Evolutionary conservation across 2,888 invertebrate genomes (phyloP).

Genomic region (Clanis bilineata): DNA sequence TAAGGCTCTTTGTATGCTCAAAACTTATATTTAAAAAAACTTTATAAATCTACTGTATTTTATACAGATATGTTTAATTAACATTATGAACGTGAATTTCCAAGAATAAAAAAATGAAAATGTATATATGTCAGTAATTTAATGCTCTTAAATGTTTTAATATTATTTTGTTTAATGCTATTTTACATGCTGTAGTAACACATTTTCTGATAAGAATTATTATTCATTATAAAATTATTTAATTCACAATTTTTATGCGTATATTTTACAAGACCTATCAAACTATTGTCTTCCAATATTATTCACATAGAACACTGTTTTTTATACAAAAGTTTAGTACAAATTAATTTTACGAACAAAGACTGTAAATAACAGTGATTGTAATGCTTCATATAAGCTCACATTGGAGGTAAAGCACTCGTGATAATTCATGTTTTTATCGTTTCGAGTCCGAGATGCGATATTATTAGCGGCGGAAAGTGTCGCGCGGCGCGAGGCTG

Average conservation of each 20-base stretch:
- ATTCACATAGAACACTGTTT: neutral
- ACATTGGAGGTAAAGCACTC: conserved; percentile 75
- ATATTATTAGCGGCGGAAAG: conserved; percentile 64
- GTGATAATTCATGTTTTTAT: conserved; percentile 79
- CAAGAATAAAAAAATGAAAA: no score
- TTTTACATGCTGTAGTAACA: no score
- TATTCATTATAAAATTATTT: neutral
- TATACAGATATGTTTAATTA: neutral
- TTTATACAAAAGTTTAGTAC: neutral
- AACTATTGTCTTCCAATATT: neutral
- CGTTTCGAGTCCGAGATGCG: conserved; percentile 70
- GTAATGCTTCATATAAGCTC: conserved; percentile 60
- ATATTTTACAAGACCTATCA: neutral
- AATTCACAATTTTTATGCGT: neutral
- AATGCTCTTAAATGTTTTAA: no score
- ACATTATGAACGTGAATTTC: neutral
- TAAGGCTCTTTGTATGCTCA: no score
- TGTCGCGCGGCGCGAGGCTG: conserved; percentile 34
- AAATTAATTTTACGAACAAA: neutral
- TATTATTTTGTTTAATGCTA: no score
- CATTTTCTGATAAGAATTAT: neutral
- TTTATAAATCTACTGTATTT: no score
- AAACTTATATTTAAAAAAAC: no score
- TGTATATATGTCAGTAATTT: no score
- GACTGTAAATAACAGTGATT: neutral